Evolutionary conservation across 2,797 vertebrate genomes (phyloP).

Genomic region (Linurgus olivaceus): DNA sequence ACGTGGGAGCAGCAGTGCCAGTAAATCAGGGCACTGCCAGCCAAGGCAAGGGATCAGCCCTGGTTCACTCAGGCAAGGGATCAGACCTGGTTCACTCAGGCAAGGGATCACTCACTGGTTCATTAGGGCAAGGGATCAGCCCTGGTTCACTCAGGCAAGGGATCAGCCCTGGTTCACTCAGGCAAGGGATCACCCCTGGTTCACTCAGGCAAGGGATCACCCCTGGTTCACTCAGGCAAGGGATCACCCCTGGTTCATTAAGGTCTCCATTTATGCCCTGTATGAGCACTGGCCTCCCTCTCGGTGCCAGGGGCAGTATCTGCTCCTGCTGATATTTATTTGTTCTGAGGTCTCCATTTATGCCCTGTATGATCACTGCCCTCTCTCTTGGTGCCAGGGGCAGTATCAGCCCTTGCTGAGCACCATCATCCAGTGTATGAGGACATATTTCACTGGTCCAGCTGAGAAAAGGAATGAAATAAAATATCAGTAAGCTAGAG

Average conservation of each 20-base stretch:
- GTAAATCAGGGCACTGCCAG: neutral
- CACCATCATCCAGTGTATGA: neutral
- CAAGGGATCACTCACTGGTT: too few relatives aligned
- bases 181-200: too few relatives aligned
- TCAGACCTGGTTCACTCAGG: rapidly evolving
- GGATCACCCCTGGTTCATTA: too few relatives aligned
- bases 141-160: too few relatives aligned
- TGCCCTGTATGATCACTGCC: neutral
- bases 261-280: neutral
- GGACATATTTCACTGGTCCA: neutral
- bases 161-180: neutral
- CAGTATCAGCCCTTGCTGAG: neutral
- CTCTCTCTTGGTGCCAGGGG: neutral
- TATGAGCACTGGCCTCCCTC: neutral
- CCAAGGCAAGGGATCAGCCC: neutral
- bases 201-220: too few relatives aligned
- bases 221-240: too few relatives aligned
- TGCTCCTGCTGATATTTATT: neutral
- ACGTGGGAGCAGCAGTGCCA: neutral
- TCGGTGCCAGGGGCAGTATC: neutral
- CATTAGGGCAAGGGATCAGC: too few relatives aligned
- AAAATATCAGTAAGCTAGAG: neutral
- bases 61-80: neutral
- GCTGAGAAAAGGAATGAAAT: neutral
- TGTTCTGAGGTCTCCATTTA: neutral